These are phyloP conservation scores for Sebastes trivittatus DNA, from an alignment of 2,797 vertebrate species.

Conservation along the genomic window DNA sequence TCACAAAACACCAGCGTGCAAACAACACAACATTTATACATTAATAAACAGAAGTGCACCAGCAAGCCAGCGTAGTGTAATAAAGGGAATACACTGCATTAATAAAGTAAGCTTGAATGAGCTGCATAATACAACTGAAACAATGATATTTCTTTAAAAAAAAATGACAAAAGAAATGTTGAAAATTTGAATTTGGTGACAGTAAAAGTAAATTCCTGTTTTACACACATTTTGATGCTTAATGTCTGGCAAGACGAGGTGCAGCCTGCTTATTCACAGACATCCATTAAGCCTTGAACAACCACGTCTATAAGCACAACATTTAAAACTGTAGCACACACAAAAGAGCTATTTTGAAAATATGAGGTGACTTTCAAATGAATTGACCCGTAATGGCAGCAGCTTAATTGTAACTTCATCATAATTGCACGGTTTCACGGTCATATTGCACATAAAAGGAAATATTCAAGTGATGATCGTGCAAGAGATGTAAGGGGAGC, in stretches of 20 bases:
- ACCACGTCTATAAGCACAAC: background rate
- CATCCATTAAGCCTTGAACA: background rate
- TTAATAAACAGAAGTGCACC: conserved; percentile 27
- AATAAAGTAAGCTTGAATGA: conserved; percentile 1
- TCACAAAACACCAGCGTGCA: conserved; percentile 17
- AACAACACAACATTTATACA: conserved; percentile 37
- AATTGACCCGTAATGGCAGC: background rate
- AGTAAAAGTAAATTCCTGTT: conserved; percentile 20
- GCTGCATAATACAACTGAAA: conserved; percentile 5
- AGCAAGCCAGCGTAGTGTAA: background rate
- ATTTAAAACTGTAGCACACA: background rate
- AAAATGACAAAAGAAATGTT: background rate
- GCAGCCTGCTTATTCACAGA: background rate
- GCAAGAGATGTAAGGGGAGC: background rate
- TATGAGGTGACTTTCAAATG: background rate
- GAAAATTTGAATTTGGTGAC: conserved; percentile 1
- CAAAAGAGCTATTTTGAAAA: background rate
- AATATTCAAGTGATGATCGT: background rate
- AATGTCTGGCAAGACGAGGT: background rate
- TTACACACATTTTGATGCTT: conserved; percentile 1
- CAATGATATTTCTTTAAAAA: background rate
- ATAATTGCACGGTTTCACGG: background rate
- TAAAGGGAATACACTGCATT: conserved; percentile 13
- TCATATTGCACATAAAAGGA: background rate
- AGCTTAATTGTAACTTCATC: background rate